Evolutionary conservation across 2,888 invertebrate species (phyloP), one percentile per base, ranked within the genome.

Genomic region (Catonia carolina): DNA sequence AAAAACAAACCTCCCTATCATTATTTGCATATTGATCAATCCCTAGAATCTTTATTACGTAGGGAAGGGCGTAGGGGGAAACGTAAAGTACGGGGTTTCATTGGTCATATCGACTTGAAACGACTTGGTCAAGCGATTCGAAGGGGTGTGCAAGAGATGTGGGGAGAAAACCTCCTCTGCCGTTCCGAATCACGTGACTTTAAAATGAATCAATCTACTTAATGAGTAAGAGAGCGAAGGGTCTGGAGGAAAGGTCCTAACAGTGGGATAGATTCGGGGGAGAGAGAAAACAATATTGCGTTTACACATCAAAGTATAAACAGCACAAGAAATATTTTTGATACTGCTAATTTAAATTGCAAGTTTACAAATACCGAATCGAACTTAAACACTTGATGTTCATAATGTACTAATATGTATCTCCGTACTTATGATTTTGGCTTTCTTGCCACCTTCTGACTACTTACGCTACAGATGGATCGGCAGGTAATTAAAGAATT

Each of bases 11-110:
- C 53, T 41, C 63, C 63, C 63, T 60, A 63, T 63, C 61, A 62
- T 62, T 61, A 63, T 63, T 63, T 63, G 62, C 63, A 63, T 63
- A 63, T 63, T 60, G 63, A 63, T 63, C 63, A 60, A 58, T 60
- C 61, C 53, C 54, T 59, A 62, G 59, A 62, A 63, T 63, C 63
- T 63, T 63, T 63, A 63, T 63, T 63, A 62, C 63, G 60, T 54
- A 22, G 57, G 41, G 58, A 53, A 35, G 22, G 23, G 35, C 1
- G 14, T 37, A 18, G 31, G 49, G 23, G 8, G 50, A 5, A 35
- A 17, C 7, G 23, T 14, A n/a, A 45, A 36, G 36, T 42, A 31
- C 45, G 52, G 36, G 48, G 36, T 20, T 33, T 50, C 50, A 50
- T 50, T 50, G 53, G 49, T 35, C 55, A 42, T 53, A 53, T 49